Conservation (phyloP, 2,888 invertebrate species). For the Latrodectus elegans region DNA sequence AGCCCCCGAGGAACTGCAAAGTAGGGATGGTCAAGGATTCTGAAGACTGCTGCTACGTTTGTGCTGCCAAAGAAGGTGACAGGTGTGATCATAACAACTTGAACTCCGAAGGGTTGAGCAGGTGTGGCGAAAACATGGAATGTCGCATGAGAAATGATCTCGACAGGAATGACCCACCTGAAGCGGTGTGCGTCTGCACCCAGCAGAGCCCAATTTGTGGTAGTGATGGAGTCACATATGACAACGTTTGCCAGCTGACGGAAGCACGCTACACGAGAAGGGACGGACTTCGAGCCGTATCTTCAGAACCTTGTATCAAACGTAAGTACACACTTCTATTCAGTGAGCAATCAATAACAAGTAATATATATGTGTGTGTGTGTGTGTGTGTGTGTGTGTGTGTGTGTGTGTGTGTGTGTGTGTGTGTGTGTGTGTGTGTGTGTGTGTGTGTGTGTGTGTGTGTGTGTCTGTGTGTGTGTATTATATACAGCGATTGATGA, state of each 20-base stretch:
- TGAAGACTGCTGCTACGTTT: slow-evolving; percentile 78
- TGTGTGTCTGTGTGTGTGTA: too few species aligned
- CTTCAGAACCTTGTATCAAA: slow-evolving; percentile 77
- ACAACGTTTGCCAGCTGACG: slow-evolving; percentile 76
- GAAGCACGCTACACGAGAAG: slow-evolving; percentile 73
- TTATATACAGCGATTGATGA: neutral
- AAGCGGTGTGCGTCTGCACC: slow-evolving; percentile 78
- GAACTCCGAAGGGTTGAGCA: slow-evolving; percentile 73
- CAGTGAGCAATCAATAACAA: neutral
- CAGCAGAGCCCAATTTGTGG: slow-evolving; percentile 77
- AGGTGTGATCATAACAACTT: slow-evolving; percentile 76
- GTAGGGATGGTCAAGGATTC: slow-evolving; percentile 77
- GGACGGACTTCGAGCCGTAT: slow-evolving; percentile 74
- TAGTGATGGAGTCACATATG: slow-evolving; percentile 77
- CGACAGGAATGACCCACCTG: slow-evolving; percentile 74
- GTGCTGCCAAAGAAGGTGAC: slow-evolving; percentile 77
- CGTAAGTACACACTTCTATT: slow-evolving; percentile 72
- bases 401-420: too few species aligned
- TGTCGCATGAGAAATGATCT: slow-evolving; percentile 77
- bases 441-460: too few species aligned
- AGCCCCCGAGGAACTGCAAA: slow-evolving; percentile 75
- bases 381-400: too few species aligned
- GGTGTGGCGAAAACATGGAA: slow-evolving; percentile 77
- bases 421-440: too few species aligned
- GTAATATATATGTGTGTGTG: too few species aligned